phyloP scores from a whole-genome alignment of 1,140 invertebrate genomes.

The Dinoponera quadriceps region DNA sequence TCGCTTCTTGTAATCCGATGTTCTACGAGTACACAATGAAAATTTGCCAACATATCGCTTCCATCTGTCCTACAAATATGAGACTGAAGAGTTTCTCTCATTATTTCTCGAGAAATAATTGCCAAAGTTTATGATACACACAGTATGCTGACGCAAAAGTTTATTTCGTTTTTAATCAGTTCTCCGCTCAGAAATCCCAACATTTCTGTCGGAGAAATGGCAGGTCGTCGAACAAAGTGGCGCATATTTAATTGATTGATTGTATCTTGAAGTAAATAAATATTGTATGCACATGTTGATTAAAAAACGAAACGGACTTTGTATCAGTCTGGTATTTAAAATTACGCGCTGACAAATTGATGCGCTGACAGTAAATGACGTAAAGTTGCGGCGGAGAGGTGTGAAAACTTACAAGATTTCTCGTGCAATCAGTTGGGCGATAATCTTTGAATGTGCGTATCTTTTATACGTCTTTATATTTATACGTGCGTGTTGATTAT shows the following conservation, averaged over 20 bases:
- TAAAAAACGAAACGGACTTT: too few species aligned
- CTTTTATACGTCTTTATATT: conserved; percentile 47
- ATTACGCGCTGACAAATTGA: too few species aligned
- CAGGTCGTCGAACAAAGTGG: too few species aligned
- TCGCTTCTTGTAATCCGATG: conserved; percentile 17
- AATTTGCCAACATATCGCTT: conserved; percentile 5
- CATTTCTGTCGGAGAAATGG: too few species aligned
- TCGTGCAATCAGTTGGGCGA: conserved; percentile 11
- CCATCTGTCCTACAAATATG: too few species aligned
- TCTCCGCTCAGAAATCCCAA: too few species aligned
- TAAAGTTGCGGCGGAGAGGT: neutral
- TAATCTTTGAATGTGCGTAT: conserved; percentile 44
- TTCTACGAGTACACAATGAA: neutral
- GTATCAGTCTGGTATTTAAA: neutral
- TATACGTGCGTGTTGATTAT: conserved; percentile 54
- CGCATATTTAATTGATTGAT: too few species aligned
- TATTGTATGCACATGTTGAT: too few species aligned
- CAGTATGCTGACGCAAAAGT: too few species aligned
- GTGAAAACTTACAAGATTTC: conserved; percentile 56
- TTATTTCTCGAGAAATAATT: neutral
- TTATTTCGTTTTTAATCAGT: too few species aligned
- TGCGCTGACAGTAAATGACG: too few species aligned
- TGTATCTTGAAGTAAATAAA: too few species aligned
- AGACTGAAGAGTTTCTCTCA: neutral
- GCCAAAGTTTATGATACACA: neutral